Conservation (phyloP, 1,140 invertebrate genomes). For the Monochamus saltuarius region DNA sequence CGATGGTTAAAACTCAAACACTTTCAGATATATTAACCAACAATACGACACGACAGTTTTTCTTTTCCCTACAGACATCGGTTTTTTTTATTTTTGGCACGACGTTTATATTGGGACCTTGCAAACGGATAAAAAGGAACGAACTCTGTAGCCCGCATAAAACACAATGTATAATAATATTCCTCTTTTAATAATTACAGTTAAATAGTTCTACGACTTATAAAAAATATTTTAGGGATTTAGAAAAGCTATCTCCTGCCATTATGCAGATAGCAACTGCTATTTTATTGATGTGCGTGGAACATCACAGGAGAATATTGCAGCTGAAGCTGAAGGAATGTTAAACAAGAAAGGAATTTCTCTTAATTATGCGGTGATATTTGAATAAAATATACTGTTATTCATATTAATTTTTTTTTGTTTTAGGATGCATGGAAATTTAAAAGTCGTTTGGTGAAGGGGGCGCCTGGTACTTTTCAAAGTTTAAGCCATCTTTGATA, state of each 20-base stretch:
- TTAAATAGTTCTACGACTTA: background rate
- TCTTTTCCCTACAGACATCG: too few relatives aligned
- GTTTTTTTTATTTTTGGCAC: too few relatives aligned
- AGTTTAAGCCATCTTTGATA: constrained; percentile 27
- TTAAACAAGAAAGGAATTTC: constrained; percentile 7
- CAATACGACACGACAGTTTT: too few relatives aligned
- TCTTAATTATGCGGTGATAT: constrained; percentile 12
- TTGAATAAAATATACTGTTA: constrained; percentile 2
- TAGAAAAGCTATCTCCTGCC: constrained; percentile 78
- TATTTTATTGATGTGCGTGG: constrained; percentile 72
- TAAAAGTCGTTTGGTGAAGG: constrained; percentile 41
- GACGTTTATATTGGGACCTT: background rate
- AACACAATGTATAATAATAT: background rate
- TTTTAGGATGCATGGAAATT: constrained; percentile 41
- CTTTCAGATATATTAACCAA: too few relatives aligned
- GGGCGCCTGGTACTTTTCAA: constrained; percentile 40
- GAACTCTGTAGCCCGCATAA: background rate
- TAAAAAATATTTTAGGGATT: constrained; percentile 57
- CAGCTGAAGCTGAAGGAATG: constrained; percentile 61
- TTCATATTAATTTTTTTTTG: constrained; percentile 5
- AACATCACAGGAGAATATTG: constrained; percentile 69
- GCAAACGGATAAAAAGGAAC: background rate
- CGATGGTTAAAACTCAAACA: too few relatives aligned
- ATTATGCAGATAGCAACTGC: constrained; percentile 76
- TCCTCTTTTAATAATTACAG: background rate